Percentiles rank a stretch among this genome's conserved stretches.
Evolutionary conservation across 2,113 vertebrate genomes (phyloP).

Genomic region (Conger conger): DNA sequence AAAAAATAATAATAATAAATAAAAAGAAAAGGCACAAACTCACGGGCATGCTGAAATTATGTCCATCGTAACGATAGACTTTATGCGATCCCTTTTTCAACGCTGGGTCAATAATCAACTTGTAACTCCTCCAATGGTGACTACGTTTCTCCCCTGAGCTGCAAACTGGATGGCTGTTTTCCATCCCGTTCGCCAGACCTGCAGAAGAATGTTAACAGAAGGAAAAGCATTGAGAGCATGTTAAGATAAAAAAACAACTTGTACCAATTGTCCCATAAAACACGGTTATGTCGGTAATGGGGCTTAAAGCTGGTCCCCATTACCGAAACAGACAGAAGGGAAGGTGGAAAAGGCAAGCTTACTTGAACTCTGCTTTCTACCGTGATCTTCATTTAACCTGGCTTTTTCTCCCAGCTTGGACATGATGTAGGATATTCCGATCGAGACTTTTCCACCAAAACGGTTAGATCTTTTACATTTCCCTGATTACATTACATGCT

Average conservation of each 20-base stretch:
- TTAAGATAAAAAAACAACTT: not conserved
- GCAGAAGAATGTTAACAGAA: conserved; percentile 38
- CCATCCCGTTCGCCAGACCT: conserved; percentile 92
- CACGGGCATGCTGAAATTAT: conserved; percentile 87
- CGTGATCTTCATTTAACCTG: conserved; percentile 71
- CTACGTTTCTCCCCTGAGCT: conserved; percentile 82
- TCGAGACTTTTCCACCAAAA: conserved; percentile 70
- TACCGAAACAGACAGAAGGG: conserved; percentile 26
- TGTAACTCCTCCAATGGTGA: conserved; percentile 93
- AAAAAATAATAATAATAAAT: no score
- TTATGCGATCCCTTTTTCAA: conserved; percentile 89
- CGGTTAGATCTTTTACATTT: conserved; percentile 73
- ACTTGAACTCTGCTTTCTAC: conserved; percentile 71
- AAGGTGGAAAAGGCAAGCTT: conserved; percentile 43
- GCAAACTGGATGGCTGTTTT: conserved; percentile 79
- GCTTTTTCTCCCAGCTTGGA: conserved; percentile 71
- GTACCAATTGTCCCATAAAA: conserved; percentile 4
- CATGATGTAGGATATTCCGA: conserved; percentile 75
- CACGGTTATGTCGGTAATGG: conserved; percentile 27
- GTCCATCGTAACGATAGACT: conserved; percentile 94
- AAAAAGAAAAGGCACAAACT: conserved; percentile 59
- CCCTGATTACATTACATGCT: conserved; percentile 82
- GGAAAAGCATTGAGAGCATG: not conserved
- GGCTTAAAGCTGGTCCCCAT: conserved; percentile 29
- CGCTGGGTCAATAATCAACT: conserved; percentile 92